Evolutionary conservation across 2,888 invertebrate species (phyloP).

Genomic region (Chrysolina oricalcia): DNA sequence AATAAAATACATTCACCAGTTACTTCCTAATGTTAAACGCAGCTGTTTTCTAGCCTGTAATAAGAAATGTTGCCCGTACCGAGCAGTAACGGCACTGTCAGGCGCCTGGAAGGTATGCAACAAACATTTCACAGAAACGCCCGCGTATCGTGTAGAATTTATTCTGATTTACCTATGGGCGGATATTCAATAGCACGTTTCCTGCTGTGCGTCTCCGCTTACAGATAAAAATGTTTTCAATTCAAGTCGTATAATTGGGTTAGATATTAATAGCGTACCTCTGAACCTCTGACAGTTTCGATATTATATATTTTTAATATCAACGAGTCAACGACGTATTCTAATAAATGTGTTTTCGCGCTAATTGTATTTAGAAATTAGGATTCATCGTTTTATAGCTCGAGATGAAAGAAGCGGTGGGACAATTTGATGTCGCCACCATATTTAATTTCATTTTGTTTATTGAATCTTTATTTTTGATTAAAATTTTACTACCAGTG

Average conservation of each 20-base stretch:
- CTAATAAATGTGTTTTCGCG: neutral
- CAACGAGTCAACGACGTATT: slow-evolving; percentile 3
- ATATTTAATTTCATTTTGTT: neutral
- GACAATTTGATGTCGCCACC: neutral
- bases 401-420: neutral
- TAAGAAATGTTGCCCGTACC: neutral
- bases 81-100: neutral
- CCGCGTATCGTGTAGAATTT: slow-evolving; percentile 10
- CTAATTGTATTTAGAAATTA: slow-evolving; percentile 2
- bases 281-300: slow-evolving; percentile 28
- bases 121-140: slow-evolving; percentile 20
- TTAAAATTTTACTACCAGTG: neutral
- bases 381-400: slow-evolving; percentile 2
- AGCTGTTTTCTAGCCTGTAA: neutral
- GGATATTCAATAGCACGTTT: slow-evolving; percentile 36
- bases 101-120: slow-evolving; percentile 40
- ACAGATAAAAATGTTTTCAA: slow-evolving; percentile 45
- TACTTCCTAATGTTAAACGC: neutral
- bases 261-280: slow-evolving; percentile 50
- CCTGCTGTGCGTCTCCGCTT: slow-evolving; percentile 31
- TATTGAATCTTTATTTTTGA: neutral
- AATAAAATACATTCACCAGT: neutral
- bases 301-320: slow-evolving; percentile 15
- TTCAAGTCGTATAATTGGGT: slow-evolving; percentile 48
- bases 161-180: slow-evolving; percentile 24